A percentile compares a stretch with the other conserved stretches of the same genome.
These are phyloP conservation scores for Chelonus formosanus DNA, from an alignment of 2,888 invertebrate species.

Conservation along the genomic window DNA sequence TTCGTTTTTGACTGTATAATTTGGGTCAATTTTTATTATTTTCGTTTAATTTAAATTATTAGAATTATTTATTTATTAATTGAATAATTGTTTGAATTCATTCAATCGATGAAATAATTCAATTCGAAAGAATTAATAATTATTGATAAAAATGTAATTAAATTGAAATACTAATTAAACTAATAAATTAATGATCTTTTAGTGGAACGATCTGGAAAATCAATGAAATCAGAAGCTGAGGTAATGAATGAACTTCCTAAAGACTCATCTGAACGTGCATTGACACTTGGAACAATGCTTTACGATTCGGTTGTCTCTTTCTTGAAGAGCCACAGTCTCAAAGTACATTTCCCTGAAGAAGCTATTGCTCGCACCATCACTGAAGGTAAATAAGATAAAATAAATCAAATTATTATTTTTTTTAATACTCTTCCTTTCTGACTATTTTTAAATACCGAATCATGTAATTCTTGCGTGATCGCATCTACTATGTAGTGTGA, in stretches of 20 bases:
- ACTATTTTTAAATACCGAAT: slow-evolving; percentile 15
- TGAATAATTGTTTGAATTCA: no score
- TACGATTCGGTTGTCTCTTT: slow-evolving; percentile 69
- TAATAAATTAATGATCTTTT: slow-evolving; percentile 23
- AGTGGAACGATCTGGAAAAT: slow-evolving; percentile 58
- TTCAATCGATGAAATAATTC: no score
- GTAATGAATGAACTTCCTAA: slow-evolving; percentile 68
- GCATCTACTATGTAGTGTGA: slow-evolving; percentile 26
- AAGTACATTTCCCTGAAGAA: slow-evolving; percentile 76
- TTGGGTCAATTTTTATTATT: no score
- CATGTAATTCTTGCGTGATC: slow-evolving; percentile 38
- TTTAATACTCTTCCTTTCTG: neutral
- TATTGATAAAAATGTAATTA: no score
- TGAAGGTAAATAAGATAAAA: slow-evolving; percentile 71
- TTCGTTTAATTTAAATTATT: no score
- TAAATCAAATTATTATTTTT: neutral
- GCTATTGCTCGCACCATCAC: slow-evolving; percentile 77
- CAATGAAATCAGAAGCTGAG: slow-evolving; percentile 64
- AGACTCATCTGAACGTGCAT: slow-evolving; percentile 67
- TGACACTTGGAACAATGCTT: slow-evolving; percentile 69
- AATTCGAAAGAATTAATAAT: no score
- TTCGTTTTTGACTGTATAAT: no score
- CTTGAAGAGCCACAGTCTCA: slow-evolving; percentile 72
- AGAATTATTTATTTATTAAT: no score
- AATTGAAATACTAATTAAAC: neutral